Evolutionary conservation across 2,888 invertebrate species (phyloP), one percentile per base, ranked within the genome.

Genomic region (Coronaproctus castanopsis): DNA sequence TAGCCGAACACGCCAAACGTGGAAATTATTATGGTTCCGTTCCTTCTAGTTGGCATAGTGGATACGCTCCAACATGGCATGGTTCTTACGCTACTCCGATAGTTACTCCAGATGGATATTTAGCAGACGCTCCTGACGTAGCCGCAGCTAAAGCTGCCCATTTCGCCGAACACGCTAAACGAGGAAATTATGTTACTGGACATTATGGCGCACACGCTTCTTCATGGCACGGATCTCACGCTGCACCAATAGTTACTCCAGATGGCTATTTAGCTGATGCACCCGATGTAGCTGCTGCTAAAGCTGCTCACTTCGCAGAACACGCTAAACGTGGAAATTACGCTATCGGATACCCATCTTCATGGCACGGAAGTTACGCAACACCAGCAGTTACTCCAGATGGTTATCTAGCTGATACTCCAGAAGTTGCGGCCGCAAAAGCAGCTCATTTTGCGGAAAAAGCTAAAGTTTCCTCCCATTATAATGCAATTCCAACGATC

Each of bases 111-210:
- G 71, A 71, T 52, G 72, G 72, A 2, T 69, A 70, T 59, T 70
- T 72, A 10, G 70, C 72, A 61, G 72, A 73, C 62, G 72, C 72
- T 0, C 72, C 72, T 63, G 72, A 73, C 67, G 72, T 73, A 5
- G 71, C 71, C 2, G 69, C 71, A 61, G 72, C 72, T 10, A 72
- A 72, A 63, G 71, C 71, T 2, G 71, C 70, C 1, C 71, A 71
- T 61, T 71, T 72, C 55, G 71, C 71, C 5, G 72, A 72, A 65
- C 71, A 69, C 59, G 71, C 71, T 50, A 61, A 61, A 55, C 56
- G 57, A 2, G 54, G 56, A 21, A 57, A 57, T 24, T 59, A 61
- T 49, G n/a, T n/a, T n/a, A n/a, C n/a, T n/a, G n/a, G n/a, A n/a
- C n/a, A n/a, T n/a, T n/a, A n/a, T n/a, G n/a, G n/a, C n/a, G n/a